Evolutionary conservation across 2,797 vertebrate genomes (phyloP).

Genomic region (Gallinago stenura): DNA sequence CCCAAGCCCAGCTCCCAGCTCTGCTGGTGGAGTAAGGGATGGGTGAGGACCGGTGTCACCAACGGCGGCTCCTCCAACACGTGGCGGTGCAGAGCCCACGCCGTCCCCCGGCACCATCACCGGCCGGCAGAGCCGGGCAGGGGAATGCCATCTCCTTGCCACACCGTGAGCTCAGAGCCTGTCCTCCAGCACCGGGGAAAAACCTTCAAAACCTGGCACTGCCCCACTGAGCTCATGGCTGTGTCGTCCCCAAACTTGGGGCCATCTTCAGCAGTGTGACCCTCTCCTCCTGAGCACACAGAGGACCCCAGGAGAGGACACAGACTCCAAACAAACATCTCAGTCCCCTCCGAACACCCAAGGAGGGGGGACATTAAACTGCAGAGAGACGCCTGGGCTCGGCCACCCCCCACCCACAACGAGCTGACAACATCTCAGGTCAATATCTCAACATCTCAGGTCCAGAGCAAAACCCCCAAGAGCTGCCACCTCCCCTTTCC

Average conservation of each 20-base stretch:
- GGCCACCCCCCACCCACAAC: not conserved
- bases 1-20: not conserved
- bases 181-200: not conserved
- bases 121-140: not conserved
- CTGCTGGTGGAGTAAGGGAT: no score
- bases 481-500: not conserved
- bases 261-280: not conserved
- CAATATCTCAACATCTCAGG: no score
- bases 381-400: not conserved
- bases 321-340: no score
- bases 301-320: not conserved
- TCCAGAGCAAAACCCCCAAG: not conserved
- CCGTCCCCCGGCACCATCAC: fast-evolving
- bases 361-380: not conserved
- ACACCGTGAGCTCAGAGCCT: not conserved
- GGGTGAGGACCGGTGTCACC: not conserved
- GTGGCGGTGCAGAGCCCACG: not conserved
- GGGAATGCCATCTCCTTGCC: not conserved
- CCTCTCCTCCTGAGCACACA: not conserved
- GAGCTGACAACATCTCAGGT: not conserved
- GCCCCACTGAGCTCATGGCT: fast-evolving
- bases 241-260: not conserved
- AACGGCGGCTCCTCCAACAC: fast-evolving
- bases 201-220: not conserved
- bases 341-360: not conserved